Base-by-base conservation (phyloP, 92 coral and sea anemone species). In the Ricordea florida region DNA sequence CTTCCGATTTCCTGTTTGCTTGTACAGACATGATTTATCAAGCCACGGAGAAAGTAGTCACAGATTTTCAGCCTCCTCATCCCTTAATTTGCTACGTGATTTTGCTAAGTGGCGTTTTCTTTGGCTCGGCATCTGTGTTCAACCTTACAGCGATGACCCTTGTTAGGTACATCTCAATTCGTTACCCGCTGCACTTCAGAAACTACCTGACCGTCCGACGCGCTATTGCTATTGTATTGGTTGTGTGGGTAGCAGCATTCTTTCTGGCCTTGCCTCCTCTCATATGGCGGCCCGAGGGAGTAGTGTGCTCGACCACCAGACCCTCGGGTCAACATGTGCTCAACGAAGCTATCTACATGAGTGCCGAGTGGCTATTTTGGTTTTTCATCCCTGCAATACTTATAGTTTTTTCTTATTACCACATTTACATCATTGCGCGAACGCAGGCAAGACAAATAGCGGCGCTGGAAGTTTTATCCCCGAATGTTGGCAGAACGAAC, bases 291-390 rank as follows among this genome's bases (percentile, higher is more conserved):
- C 93, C 93, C 1, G 83, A 68, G 1, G 72, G 60, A 20, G 86
- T 88, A 5, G 93, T 88, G 5, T 88, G 93, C 70, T 73, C 51
- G 37, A 83, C 86, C 0, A 84, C 93, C 16, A 83, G 51, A 13
- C 89, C 89, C 1, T 88, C 93, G 0, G 82, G 41, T n/a, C 64
- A 79, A 10, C 93, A 88, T 44, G 37, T 88, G 15, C 43, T 83
- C 40, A 44, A 79, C 71, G 93, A 88, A 60, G 68, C 74, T 16
- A 35, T 85, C 4, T 88, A 88, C 76, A 88, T 88, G 89, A 71
- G 66, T 9, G 76, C 86, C 5, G 93, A 88, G 42, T 88, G 93
- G 93, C 18, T 88, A 0, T 83, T 88, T 44, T 88, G 93, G 93
- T 88, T 88, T 27, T 57, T 83, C 4, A 62, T 87, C n/a, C 93